Base-by-base conservation (phyloP, 2,888 invertebrate genomes). In the Drosophila birchii region DNA sequence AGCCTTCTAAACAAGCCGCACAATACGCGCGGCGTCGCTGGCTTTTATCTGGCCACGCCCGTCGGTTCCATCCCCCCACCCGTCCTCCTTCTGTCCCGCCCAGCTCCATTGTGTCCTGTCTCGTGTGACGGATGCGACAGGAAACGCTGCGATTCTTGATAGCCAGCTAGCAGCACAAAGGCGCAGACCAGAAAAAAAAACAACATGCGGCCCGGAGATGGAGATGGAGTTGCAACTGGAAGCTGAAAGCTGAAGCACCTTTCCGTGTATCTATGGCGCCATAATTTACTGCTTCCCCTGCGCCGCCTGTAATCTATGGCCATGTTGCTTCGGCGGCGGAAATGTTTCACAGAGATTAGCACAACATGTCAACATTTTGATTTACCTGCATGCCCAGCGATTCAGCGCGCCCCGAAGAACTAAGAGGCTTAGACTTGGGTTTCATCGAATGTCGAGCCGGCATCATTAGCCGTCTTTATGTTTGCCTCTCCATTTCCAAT, bases 401-500 rank as follows among this genome's bases (percentile, higher is more conserved):
- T 53, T 45, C 23, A 7, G 16, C 18, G 3, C 34, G 38, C 58
- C 11, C 49, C 18, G 8, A 18, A 4, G 11, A 36, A 29, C 26
- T 26, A 68, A 41, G 29, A 38, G 45, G 45, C 66, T 66, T 51
- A 53, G 64, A n/a, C 34, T 38, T 36, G 16, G 51, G 23, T 53
- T 18, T 23, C 54, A 67, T 45, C 53, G 67, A 54, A 39, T 54
- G 43, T 49, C 39, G 29, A 7, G 16, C 45, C 32, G 39, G 36
- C 29, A 75, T 66, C 56, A 58, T 75, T 74, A 56, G 45, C 44
- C 32, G 41, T 36, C 74, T 58, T 77, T 83, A 74, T 45, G 59
- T 58, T 53, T 66, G 75, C 36, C 92, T 67, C 70, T 91, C 84
- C 61, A 92, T 78, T 79, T 93, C 92, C 68, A 91, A 86, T 47